A percentile compares a stretch with the other conserved stretches of the same genome.
Conservation (phyloP, 2,888 invertebrate genomes). For the Catonia carolina region DNA sequence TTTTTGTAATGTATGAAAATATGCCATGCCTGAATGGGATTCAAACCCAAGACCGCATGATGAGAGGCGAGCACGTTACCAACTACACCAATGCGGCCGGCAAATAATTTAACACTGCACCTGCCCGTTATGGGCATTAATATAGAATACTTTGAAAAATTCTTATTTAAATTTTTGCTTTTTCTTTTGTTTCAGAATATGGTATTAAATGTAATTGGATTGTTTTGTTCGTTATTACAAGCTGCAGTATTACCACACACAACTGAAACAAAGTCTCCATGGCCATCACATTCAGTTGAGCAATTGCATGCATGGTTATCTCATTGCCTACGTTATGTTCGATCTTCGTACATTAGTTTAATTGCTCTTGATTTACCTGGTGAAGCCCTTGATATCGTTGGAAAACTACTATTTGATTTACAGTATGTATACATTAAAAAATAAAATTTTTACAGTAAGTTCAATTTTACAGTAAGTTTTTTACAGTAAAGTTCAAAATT, state of each 20-base stretch:
- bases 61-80: too few relatives aligned
- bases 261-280: conserved; percentile 42
- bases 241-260: conserved; percentile 63
- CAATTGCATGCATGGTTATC: conserved; percentile 56
- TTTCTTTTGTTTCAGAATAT: conserved; percentile 53
- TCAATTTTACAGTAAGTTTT: too few relatives aligned
- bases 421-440: conserved; percentile 48
- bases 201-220: conserved; percentile 67
- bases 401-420: conserved; percentile 78
- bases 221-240: conserved; percentile 66
- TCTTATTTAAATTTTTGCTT: not conserved
- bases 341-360: conserved; percentile 72
- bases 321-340: conserved; percentile 70
- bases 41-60: too few relatives aligned
- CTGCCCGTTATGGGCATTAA: too few relatives aligned
- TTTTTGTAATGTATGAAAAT: too few relatives aligned
- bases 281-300: conserved; percentile 40
- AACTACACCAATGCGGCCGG: too few relatives aligned
- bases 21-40: too few relatives aligned
- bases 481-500: too few relatives aligned
- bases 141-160: too few relatives aligned
- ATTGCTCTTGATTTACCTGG: conserved; percentile 80
- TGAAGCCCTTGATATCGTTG: conserved; percentile 79
- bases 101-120: too few relatives aligned
- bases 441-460: too few relatives aligned